These are phyloP conservation scores for Ceratitis capitata DNA, from an alignment of 1,140 invertebrate species.

Conservation along the genomic window DNA sequence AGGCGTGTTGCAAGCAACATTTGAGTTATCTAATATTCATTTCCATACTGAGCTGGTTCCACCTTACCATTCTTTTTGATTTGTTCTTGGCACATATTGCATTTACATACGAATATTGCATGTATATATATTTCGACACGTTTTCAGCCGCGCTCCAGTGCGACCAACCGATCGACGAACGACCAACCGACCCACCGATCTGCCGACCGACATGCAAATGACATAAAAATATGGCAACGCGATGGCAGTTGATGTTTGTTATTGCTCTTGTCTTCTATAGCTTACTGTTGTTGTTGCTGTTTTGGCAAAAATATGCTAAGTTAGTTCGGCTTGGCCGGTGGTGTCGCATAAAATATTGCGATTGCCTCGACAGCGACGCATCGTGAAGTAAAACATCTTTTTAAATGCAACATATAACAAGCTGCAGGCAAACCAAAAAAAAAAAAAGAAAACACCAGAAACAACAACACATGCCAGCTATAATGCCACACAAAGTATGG, in stretches of 20 bases:
- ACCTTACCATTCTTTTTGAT: not conserved
- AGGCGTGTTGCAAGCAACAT: not conserved
- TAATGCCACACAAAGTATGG: slow-evolving; percentile 22
- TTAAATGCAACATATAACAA: slow-evolving; percentile 36
- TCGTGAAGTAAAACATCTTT: slow-evolving; percentile 32
- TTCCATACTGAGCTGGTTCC: too few relatives aligned
- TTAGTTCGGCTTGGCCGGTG: slow-evolving; percentile 25
- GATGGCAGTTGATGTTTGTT: slow-evolving; percentile 18
- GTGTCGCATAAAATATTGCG: slow-evolving; percentile 23
- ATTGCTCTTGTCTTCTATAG: not conserved
- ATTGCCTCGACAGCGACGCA: not conserved
- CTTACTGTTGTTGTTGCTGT: not conserved
- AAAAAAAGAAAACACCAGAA: not conserved
- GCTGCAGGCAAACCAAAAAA: not conserved
- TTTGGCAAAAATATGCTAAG: slow-evolving; percentile 25
- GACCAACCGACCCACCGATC: too few relatives aligned
- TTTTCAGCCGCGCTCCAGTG: not conserved
- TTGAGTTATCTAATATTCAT: too few relatives aligned
- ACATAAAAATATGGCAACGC: slow-evolving; percentile 33
- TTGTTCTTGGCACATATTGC: not conserved
- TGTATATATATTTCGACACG: slow-evolving; percentile 35
- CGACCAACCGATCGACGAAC: not conserved
- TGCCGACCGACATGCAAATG: slow-evolving; percentile 34
- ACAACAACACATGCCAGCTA: not conserved
- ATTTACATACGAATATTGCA: not conserved